Conservation (phyloP, 2,888 invertebrate species). For the Bursaphelenchus okinawaensis region DNA sequence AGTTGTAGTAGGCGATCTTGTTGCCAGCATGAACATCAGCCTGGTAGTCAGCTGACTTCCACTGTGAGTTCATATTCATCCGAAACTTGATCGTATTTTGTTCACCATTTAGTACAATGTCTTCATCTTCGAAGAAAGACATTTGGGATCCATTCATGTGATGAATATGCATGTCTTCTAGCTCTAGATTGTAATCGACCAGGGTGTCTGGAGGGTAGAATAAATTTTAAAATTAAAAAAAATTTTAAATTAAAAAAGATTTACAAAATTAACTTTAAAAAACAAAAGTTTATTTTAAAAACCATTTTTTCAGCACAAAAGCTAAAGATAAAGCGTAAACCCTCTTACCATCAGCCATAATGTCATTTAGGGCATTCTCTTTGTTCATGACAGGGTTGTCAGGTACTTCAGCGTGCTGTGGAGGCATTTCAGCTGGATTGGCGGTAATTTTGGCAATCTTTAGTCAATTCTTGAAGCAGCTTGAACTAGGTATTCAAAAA, state of each 20-base stretch:
- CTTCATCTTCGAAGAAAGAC: neutral
- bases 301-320: too few relatives aligned
- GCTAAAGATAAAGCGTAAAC: too few relatives aligned
- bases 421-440: neutral
- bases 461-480: too few relatives aligned
- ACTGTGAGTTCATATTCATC: neutral
- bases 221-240: too few relatives aligned
- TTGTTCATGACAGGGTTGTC: neutral
- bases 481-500: too few relatives aligned
- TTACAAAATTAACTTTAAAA: too few relatives aligned
- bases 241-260: too few relatives aligned
- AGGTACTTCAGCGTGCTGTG: neutral
- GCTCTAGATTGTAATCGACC: neutral
- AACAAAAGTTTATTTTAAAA: too few relatives aligned
- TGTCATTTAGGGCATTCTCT: neutral
- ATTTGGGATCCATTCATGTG: neutral
- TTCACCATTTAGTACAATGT: neutral
- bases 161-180: neutral
- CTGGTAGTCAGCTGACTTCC: conserved; percentile 3
- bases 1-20: conserved; percentile 5
- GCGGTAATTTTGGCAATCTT: too few relatives aligned
- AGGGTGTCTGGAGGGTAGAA: neutral
- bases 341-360: neutral
- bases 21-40: conserved; percentile 4
- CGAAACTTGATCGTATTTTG: neutral